These are phyloP conservation scores for Chloroceryle amazona DNA, from an alignment of 2,797 vertebrate genomes.

Conservation along the genomic window DNA sequence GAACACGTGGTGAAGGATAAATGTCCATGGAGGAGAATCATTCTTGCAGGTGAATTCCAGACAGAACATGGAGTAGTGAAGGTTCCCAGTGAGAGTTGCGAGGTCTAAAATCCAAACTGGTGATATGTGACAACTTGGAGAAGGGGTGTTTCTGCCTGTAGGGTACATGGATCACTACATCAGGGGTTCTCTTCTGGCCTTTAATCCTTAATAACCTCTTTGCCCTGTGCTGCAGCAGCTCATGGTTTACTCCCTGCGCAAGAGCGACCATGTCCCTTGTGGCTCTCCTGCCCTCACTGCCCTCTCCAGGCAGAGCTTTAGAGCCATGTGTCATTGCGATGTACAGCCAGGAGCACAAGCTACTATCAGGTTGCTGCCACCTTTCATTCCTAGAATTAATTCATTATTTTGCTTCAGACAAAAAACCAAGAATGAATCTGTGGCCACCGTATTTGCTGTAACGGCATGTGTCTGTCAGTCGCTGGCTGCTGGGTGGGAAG, in stretches of 20 bases:
- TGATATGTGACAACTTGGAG: not conserved
- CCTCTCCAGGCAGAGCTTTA: not conserved
- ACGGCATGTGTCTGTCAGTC: not conserved
- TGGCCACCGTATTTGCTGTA: not conserved
- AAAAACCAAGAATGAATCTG: not conserved
- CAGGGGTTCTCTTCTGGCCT: not conserved
- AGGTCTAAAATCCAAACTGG: not conserved
- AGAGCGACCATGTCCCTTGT: fast-evolving
- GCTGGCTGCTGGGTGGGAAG: not conserved
- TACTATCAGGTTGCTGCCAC: not conserved
- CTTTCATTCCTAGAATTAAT: not conserved
- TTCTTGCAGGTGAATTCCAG: not conserved
- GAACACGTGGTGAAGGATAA: not conserved
- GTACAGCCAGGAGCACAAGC: not conserved
- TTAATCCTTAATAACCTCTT: not conserved
- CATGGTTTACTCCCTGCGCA: not conserved
- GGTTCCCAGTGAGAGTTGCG: not conserved
- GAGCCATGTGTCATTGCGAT: not conserved
- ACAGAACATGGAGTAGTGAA: fast-evolving
- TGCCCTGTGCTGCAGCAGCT: not conserved
- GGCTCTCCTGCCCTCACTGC: not conserved
- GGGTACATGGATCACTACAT: not conserved
- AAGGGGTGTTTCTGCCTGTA: not conserved
- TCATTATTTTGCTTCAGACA: not conserved
- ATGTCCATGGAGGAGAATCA: not conserved